phyloP scores from a whole-genome alignment of 2,888 invertebrate species.

The Vannuccia rotundouncinata region DNA sequence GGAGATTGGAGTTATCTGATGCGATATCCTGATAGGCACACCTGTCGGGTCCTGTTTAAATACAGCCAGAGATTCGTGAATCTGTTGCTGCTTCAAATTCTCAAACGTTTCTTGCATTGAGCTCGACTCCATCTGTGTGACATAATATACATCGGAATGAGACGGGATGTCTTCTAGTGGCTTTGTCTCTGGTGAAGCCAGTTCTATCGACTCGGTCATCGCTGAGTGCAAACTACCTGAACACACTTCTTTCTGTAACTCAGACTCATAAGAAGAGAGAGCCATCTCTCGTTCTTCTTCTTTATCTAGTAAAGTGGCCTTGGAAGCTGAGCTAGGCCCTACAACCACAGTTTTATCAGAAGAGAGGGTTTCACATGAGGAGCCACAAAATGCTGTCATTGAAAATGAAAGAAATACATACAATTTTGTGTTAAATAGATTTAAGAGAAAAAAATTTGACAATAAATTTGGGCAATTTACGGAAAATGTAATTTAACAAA shows the following conservation, averaged over 20 bases:
- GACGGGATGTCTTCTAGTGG: background rate
- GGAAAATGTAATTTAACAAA: too few relatives aligned
- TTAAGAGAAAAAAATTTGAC: background rate
- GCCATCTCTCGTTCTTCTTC: background rate
- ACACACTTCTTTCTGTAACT: background rate
- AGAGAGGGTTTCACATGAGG: background rate
- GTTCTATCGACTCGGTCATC: background rate
- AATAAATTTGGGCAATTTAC: too few relatives aligned
- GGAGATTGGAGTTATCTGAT: background rate
- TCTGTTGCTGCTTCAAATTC: background rate
- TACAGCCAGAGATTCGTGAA: background rate
- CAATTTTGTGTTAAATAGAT: background rate
- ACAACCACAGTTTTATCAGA: background rate
- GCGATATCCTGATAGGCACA: background rate
- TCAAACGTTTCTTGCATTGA: background rate
- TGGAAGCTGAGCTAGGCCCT: background rate
- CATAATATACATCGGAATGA: background rate
- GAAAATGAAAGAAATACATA: background rate
- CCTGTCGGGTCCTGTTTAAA: background rate
- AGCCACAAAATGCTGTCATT: conserved; percentile 10
- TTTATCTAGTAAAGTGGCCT: background rate
- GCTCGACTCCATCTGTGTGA: background rate
- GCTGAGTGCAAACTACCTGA: background rate
- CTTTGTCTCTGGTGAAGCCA: background rate
- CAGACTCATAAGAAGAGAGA: background rate